Base-by-base conservation (phyloP, 2,888 invertebrate species). In the Tolmerus cingulatus region DNA sequence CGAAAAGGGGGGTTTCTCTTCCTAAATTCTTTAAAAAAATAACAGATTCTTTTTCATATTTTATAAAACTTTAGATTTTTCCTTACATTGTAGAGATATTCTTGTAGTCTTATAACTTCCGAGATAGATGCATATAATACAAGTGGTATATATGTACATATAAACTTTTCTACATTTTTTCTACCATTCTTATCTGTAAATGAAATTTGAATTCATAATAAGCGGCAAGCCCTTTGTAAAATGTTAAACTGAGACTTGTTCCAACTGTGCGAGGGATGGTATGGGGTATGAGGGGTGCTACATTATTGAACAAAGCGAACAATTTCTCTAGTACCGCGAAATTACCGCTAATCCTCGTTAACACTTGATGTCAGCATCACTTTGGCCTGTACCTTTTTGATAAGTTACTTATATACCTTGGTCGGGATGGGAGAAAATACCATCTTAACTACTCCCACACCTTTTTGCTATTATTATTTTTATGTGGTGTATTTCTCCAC, bases 191-290 rank as follows among this genome's bases (percentile, higher is more conserved):
- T 7, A 34, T 4, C 7, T 34, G 37, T n/a, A 77, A 77, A 77
- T 77, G 77, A 77, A 77, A 77, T 77, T 77, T 77, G 77, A 77
- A 77, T 77, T 77, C 34, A 30, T 77, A 77, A 77, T 77, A 40
- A 37, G 34, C 30, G 16, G 16, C 0, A 34, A 77, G 77, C 16
- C 19, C 77, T 77, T 77, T 77, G 77, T 37, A 77, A 77, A 12
- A 19, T 5, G 7, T 7, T 1, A n/a, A 7, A n/a, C 51, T 51
- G n/a, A 5, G n/a, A 51, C 51, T 51, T 4, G 7, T n/a, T n/a
- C 12, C 43, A 46, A 46, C 43, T 40, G 40, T 40, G 40, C 14
- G 43, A 3, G 16, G 16, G 16, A 16, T 4, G 43, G 43, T 46
- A 46, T 46, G 43, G 12, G 12, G 40, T 8, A 46, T 46, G 43